These are phyloP conservation scores for Andrena minutula DNA, from an alignment of 2,888 invertebrate genomes.

Conservation along the genomic window DNA sequence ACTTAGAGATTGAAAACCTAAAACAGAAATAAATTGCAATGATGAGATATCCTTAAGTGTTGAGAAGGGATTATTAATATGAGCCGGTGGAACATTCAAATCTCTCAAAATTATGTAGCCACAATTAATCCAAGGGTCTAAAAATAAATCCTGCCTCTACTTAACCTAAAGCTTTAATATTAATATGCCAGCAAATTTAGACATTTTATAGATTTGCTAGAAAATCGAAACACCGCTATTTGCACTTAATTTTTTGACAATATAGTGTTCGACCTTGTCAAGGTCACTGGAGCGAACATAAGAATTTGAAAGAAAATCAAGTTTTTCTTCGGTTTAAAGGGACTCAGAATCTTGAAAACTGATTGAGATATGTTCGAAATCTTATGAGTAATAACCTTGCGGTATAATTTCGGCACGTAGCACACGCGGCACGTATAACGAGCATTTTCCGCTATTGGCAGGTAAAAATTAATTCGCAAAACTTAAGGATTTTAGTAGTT, in stretches of 20 bases:
- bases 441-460: slow-evolving; percentile 61
- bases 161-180: background rate
- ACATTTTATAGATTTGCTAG: background rate
- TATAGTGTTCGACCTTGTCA: slow-evolving; percentile 74
- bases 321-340: background rate
- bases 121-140: background rate
- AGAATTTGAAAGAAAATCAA: background rate
- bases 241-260: background rate
- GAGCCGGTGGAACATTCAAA: background rate
- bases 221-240: slow-evolving; percentile 22
- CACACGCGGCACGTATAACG: slow-evolving; percentile 69
- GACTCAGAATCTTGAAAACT: slow-evolving; percentile 1
- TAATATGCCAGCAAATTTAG: background rate
- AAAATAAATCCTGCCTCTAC: background rate
- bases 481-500: background rate
- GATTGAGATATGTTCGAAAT: slow-evolving; percentile 14
- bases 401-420: slow-evolving; percentile 66
- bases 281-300: slow-evolving; percentile 69
- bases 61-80: background rate
- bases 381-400: slow-evolving; percentile 60
- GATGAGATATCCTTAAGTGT: background rate
- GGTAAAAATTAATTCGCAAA: slow-evolving; percentile 23
- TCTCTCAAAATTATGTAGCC: background rate
- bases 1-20: slow-evolving; percentile 70
- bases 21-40: slow-evolving; percentile 52